Base-by-base conservation (phyloP, 2,797 vertebrate genomes). In the Spinus olivaceus region DNA sequence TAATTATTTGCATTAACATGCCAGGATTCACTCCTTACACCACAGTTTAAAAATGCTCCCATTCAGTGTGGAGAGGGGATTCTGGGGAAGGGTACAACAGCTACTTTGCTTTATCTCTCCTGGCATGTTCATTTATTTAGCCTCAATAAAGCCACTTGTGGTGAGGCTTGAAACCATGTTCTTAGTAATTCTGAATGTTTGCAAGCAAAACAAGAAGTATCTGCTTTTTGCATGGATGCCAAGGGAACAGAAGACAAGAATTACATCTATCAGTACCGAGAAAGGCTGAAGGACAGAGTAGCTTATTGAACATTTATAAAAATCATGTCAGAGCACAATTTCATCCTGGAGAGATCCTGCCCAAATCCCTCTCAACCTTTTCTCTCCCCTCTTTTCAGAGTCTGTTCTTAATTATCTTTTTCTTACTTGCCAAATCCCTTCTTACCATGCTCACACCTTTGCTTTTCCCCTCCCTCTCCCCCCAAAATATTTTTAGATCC, bases 391-490 rank as follows among this genome's bases (percentile, higher is more conserved):
- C 63, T 81, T 69, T 51, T 39, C 28, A 76, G 20, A 67, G 10
- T 30, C 13, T 76, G 22, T 51, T 88, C 32, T 70, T 47, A 13
- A 72, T 35, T 32, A 82, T 44, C 25, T 30, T 76, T 49, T 69
- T 42, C 47, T 64, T 54, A 35, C 28, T 91, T 93, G 81, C 15
- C 32, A 88, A 74, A 71, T 53, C 20, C 8, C 20, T 69, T 70
- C 33, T 57, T 56, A 42, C 27, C 41, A 49, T 6, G 20, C 33
- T 71, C 61, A 57, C 10, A 83, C 42, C 69, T 54, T 12, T 28
- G 21, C 32, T 54, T 61, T 39, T 35, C 19, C 15, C 16, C 7
- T 8, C 8, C 3, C 1, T 2, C 4, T 2, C 4, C 5, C 5
- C 14, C 2, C 10, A 4, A 14, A 18, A 22, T 9, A 22, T n/a